Base-by-base conservation (phyloP, 2,113 vertebrate genomes). In the Anoplopoma fimbria region DNA sequence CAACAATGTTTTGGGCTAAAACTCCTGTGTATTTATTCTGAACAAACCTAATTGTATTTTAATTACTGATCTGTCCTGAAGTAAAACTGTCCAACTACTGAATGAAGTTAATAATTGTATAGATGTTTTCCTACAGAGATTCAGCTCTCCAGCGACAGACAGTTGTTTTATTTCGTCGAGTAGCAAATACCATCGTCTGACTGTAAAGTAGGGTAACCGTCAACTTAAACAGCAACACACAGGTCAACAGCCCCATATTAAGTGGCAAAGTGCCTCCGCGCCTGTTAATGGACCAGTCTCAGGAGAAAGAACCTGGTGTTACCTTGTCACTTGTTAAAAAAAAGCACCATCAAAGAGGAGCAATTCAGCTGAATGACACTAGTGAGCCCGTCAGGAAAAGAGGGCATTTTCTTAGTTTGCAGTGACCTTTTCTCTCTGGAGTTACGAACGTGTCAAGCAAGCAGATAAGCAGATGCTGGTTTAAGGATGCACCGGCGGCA, bases 221-320 rank as follows among this genome's bases (percentile, higher is more conserved):
- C 34, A 77, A 34, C 33, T 34, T 47, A 15, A 58, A 80, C 65
- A 60, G 51, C 40, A 27, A 34, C 21, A 63, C 9, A 19, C 23
- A 33, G 57, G n/a, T n/a, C 55, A 64, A 23, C 49, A 29, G 40
- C 33, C 27, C 57, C 40, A 62, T 45, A 80, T 69, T 68, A 82
- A 73, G 53, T 42, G 33, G 36, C 72, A 17, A 49, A 36, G 23
- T 65, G 49, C 63, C 58, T 79, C 21, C 62, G 78, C 15, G 42
- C 75, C 33, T 45, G 60, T 57, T 75, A 77, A 84, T 81, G 49
- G 47, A 81, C 63, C 25, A 33, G 47, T 87, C 53, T 47, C 29
- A 25, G 23, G 14, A 19, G 34, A 25, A 9, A 65, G 15, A 33
- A 23, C 5, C 25, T 23, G 63, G 36, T 25, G 68, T 70, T 65